A percentile compares a stretch with the other conserved stretches of the same genome.
Conservation (phyloP, 2,113 vertebrate species). For the Scatophagus argus region DNA sequence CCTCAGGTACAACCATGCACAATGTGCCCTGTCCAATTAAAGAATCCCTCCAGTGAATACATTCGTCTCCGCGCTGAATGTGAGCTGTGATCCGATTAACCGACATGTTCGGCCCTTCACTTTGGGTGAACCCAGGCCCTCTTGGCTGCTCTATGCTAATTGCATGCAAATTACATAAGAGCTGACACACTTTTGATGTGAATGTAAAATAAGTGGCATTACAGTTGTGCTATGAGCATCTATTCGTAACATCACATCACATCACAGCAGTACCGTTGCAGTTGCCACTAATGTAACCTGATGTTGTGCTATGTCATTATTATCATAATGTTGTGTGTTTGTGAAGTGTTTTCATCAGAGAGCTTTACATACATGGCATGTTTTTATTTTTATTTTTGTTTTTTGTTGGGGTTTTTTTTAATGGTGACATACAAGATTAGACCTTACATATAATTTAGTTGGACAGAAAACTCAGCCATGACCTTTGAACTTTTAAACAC, state of each 20-base stretch:
- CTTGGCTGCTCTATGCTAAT: conserved; percentile 82
- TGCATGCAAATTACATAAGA: conserved; percentile 82
- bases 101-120: conserved; percentile 37
- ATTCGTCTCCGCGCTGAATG: conserved; percentile 19
- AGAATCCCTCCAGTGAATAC: conserved; percentile 59
- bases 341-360: not conserved
- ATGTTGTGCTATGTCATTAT: not conserved
- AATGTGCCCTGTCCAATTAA: conserved; percentile 51
- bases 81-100: conserved; percentile 55
- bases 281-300: not conserved
- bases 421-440: too few species aligned
- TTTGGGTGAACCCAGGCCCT: conserved; percentile 57
- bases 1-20: conserved; percentile 53
- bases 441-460: not conserved
- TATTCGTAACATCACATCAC: not conserved
- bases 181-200: conserved; percentile 76
- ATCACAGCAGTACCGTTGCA: not conserved
- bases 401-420: too few species aligned
- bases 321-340: not conserved
- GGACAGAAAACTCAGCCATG: not conserved
- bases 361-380: not conserved
- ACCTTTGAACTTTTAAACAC: conserved; percentile 27
- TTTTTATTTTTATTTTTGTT: too few species aligned
- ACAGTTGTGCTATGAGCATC: not conserved
- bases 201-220: conserved; percentile 37